Evolutionary conservation across 2,888 invertebrate genomes (phyloP).

Genomic region (Julus scanicus): DNA sequence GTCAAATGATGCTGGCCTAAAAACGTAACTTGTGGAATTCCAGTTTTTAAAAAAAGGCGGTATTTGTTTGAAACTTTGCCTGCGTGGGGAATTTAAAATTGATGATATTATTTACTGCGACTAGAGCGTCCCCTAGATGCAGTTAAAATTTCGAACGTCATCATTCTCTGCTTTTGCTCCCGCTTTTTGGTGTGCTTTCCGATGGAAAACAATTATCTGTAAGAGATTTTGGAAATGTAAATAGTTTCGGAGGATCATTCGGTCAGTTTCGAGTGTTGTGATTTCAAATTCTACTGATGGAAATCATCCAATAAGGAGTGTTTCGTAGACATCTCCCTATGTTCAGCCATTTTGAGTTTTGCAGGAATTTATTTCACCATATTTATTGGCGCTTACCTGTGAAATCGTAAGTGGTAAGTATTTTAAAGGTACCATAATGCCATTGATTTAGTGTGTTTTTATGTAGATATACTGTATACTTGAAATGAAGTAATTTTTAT

Average conservation of each 20-base stretch:
- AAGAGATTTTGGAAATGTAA: conserved; percentile 6
- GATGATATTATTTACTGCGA: background rate
- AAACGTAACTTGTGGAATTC: too few species aligned
- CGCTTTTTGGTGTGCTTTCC: background rate
- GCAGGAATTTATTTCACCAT: conserved; percentile 25
- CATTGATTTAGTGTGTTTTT: background rate
- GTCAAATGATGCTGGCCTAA: too few species aligned
- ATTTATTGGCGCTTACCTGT: conserved; percentile 6
- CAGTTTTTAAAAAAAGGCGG: too few species aligned
- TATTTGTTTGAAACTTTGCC: background rate
- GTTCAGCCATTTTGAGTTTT: conserved; percentile 22
- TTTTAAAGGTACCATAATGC: background rate
- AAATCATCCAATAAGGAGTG: background rate
- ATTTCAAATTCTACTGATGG: conserved; percentile 3
- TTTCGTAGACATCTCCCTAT: background rate
- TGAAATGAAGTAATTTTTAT: background rate
- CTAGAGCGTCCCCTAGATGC: conserved; percentile 16
- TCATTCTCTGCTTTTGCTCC: background rate
- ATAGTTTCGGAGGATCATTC: background rate
- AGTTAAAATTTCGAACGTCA: conserved; percentile 36
- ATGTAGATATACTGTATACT: background rate
- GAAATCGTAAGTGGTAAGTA: conserved; percentile 2
- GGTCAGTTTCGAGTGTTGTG: background rate
- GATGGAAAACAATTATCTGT: background rate
- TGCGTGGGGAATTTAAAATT: background rate